Conservation (phyloP, 2,113 vertebrate genomes). For the Connochaetes taurinus region DNA sequence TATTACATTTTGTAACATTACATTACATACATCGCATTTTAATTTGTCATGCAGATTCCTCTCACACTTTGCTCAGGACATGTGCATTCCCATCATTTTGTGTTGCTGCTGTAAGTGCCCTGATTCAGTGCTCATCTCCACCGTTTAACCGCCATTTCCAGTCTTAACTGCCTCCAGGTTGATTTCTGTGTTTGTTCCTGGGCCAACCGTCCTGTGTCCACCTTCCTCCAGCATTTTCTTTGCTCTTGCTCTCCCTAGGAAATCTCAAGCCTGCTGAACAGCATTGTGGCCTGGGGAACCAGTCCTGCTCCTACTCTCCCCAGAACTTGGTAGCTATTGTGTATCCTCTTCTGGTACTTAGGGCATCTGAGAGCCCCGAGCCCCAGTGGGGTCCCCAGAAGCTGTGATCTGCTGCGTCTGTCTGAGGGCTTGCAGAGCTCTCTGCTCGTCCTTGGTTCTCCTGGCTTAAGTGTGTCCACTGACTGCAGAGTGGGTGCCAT, state of each 20-base stretch:
- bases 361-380: accelerated
- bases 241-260: no score
- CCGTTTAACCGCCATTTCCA: not conserved
- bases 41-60: no score
- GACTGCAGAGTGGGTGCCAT: not conserved
- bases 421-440: accelerated
- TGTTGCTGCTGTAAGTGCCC: not conserved
- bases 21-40: no score
- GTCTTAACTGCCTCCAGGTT: accelerated
- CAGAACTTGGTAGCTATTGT: not conserved
- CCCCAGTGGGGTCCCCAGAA: no score
- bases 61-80: no score
- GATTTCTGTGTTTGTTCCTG: not conserved
- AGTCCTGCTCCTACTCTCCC: no score
- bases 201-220: accelerated
- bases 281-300: accelerated
- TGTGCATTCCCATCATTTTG: accelerated
- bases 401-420: accelerated
- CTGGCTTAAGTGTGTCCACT: accelerated
- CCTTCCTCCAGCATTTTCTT: not conserved
- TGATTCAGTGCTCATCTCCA: accelerated
- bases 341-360: not conserved
- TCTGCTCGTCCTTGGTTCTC: not conserved
- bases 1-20: accelerated
- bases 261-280: accelerated